Base-by-base conservation (phyloP, 2,113 vertebrate species). In the Beaufortia kweichowensis region DNA sequence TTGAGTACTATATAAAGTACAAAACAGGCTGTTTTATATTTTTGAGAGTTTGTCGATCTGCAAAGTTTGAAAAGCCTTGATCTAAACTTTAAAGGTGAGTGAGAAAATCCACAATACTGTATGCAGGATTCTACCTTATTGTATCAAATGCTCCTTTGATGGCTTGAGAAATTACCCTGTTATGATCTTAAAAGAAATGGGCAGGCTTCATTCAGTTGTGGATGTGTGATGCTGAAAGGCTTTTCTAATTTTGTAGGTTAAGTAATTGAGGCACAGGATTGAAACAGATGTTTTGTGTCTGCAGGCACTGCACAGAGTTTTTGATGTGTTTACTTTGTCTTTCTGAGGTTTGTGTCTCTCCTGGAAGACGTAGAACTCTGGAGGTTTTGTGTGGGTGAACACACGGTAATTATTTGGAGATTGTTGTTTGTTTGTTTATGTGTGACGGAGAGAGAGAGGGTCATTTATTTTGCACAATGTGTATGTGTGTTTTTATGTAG, bases 301-400 rank as follows among this genome's bases (percentile, higher is more conserved):
- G 31, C 69, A 62, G 33, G 64, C 24, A 29, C 24, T 56, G 70
- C 24, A 31, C 15, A 33, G 48, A 24, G 35, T 70, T 3, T 77
- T 80, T 77, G 78, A 83, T 80, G 68, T 57, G 50, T 53, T 46
- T 65, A 57, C 72, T 68, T 53, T 14, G n/a, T 57, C 75, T 80
- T 61, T 10, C 70, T 46, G 61, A 48, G 57, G 66, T 71, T 75
- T 29, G n/a, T 23, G 33, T 69, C 24, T 69, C 66, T 73, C 29
- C 35, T 62, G 71, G 65, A 83, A 59, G 53, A 39, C 48, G 55
- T 31, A 33, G 35, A 43, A 41, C 23, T 63, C 29, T 35, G 39
- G 71, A 75, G 79, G 60, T 77, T 81, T 79, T 76, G 81, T 80
- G 56, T 67, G 63, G 74, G 67, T 72, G 82, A 83, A 73, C 78